These are phyloP conservation scores for Odontamblyopus rebecca DNA, from an alignment of 2,797 vertebrate genomes.

Conservation along the genomic window DNA sequence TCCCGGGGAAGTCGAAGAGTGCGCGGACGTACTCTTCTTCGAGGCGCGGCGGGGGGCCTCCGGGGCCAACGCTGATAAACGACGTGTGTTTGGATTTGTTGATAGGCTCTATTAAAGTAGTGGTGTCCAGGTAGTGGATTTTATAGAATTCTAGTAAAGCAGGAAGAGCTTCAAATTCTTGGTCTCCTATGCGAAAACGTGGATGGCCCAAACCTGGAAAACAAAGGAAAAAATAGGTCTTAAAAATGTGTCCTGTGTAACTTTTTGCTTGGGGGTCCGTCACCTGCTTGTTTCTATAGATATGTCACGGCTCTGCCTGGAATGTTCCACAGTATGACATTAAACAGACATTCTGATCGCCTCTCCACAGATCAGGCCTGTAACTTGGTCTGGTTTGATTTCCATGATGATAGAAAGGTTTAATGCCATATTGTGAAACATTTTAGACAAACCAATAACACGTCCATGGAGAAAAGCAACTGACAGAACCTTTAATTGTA, in stretches of 20 bases:
- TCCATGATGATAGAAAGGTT: no score
- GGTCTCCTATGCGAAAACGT: conserved; percentile 95
- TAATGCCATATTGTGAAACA: no score
- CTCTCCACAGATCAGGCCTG: no score
- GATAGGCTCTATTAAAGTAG: conserved; percentile 96
- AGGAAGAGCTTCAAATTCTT: conserved; percentile 95
- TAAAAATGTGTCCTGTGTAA: neutral
- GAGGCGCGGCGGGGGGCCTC: conserved; percentile 81
- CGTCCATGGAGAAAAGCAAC: no score
- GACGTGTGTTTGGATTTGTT: conserved; percentile 88
- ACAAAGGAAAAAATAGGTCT: neutral
- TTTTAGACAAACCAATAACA: no score
- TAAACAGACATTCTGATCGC: no score
- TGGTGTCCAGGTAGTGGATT: conserved; percentile 99
- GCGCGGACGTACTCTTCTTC: conserved; percentile 94
- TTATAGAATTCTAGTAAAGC: conserved; percentile 98
- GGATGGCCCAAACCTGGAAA: conserved; percentile 81
- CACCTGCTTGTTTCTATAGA: no score
- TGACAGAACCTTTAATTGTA: no score
- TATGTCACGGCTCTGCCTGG: no score
- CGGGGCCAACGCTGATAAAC: conserved; percentile 50
- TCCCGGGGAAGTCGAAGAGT: conserved; percentile 97
- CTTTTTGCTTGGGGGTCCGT: no score
- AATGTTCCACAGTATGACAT: no score
- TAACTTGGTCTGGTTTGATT: no score